Evolutionary conservation across 1,140 invertebrate genomes (phyloP).

Genomic region (Diabrotica virgifera): DNA sequence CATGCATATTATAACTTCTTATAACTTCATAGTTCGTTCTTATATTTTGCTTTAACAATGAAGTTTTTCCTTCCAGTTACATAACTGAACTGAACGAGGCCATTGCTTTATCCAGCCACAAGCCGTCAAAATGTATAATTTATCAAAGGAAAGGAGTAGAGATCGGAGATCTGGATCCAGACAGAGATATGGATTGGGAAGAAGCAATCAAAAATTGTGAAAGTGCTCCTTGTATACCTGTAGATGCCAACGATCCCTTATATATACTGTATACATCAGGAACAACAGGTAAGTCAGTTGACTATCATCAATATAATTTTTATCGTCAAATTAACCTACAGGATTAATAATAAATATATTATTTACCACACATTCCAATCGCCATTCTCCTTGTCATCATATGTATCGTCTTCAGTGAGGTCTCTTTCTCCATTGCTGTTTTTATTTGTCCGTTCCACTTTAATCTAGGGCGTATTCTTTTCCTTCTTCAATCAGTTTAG

Average conservation of each 20-base stretch:
- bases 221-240: constrained; percentile 76
- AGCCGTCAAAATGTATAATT: constrained; percentile 75
- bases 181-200: constrained; percentile 74
- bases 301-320: constrained; percentile 1
- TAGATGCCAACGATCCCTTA: constrained; percentile 84
- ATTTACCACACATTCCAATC: no score
- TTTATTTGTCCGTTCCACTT: no score
- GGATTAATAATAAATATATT: no score
- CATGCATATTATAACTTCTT: no score
- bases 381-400: no score
- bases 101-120: constrained; percentile 65
- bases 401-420: no score
- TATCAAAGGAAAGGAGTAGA: constrained; percentile 71
- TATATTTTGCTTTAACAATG: not conserved
- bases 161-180: constrained; percentile 58
- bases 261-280: constrained; percentile 94
- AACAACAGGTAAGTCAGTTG: constrained; percentile 62
- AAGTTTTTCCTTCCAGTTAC: constrained; percentile 59
- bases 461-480: no score
- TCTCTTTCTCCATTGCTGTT: no score
- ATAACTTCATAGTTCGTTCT: no score
- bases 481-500: no score
- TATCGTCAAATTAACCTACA: not conserved
- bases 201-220: constrained; percentile 62
- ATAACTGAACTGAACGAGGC: constrained; percentile 87